Conservation (phyloP, 2,888 invertebrate genomes). For the Hemaris fuciformis region DNA sequence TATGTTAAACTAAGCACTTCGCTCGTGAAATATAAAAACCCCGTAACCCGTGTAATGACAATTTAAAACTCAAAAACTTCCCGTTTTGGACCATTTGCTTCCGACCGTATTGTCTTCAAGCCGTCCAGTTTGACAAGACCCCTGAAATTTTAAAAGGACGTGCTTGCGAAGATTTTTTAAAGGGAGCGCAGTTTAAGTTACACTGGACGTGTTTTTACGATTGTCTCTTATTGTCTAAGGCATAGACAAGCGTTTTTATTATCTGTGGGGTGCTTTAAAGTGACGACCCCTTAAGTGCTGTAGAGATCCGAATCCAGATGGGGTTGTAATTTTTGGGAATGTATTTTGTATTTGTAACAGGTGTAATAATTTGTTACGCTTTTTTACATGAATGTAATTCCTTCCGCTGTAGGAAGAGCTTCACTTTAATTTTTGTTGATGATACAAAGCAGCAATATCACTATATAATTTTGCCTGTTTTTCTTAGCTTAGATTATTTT, state of each 20-base stretch:
- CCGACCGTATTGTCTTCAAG: slow-evolving; percentile 56
- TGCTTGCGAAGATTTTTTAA: neutral
- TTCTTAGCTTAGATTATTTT: no score
- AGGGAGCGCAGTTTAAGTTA: slow-evolving; percentile 32
- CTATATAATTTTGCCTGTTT: no score
- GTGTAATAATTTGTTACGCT: slow-evolving; percentile 17
- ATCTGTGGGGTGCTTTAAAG: slow-evolving; percentile 73
- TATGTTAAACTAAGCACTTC: slow-evolving; percentile 66
- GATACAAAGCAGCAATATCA: no score
- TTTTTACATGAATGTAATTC: neutral
- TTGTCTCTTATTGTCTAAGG: slow-evolving; percentile 74
- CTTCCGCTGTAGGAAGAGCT: no score
- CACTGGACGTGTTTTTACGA: slow-evolving; percentile 52
- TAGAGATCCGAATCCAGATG: slow-evolving; percentile 53
- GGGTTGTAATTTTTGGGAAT: slow-evolving; percentile 48
- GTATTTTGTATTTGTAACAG: slow-evolving; percentile 32
- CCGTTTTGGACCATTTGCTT: slow-evolving; percentile 69
- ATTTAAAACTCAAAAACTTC: slow-evolving; percentile 69
- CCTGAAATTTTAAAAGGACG: slow-evolving; percentile 14
- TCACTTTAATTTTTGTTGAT: no score
- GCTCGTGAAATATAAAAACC: slow-evolving; percentile 65
- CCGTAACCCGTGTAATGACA: slow-evolving; percentile 74
- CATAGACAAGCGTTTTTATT: slow-evolving; percentile 77
- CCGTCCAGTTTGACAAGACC: slow-evolving; percentile 42
- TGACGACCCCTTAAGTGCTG: slow-evolving; percentile 69